Base-by-base conservation (phyloP, 2,888 invertebrate genomes). In the Oscheius sp. region DNA sequence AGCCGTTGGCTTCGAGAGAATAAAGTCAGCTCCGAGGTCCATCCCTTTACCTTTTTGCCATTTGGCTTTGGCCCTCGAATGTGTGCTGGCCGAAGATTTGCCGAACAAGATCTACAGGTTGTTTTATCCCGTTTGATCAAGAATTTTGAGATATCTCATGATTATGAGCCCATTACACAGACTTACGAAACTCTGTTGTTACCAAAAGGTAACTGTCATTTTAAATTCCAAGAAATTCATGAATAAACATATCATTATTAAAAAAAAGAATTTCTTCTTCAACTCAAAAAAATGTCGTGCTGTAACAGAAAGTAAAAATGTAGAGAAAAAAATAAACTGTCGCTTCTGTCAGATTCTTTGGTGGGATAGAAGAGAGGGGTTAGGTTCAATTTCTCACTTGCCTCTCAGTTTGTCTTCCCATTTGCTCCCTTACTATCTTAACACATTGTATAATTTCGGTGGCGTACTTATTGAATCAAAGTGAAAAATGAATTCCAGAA, bases 1-100 rank as follows among this genome's bases (percentile, higher is more conserved):
- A 92, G 93, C 84, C 88, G 94, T 49, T 94, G 93, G 93, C 82
- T 92, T 74, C 88, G 92, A 82, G 87, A 82, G 3, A 78, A 80
- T 33, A 77, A 82, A 17, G 77, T 64, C 6, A 24, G 57, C 14
- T 2, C 41, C 2, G 62, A 75, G 5, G 84, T 86, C n/a, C 87
- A 89, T 75, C 89, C 89, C 0, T 89, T 87, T 75, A 78, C 89
- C 1, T 82, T 89, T 45, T 86, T 87, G 2, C 89, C 89, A 3
- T 90, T 90, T 82, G 89, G 89, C 4, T 87, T 88, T 74, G 89
- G 89, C 1, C 87, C 89, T 0, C 77, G 90, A 72, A 89, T 89
- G 86, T 90, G 90, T 86, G 88, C 88, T 67, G 90, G 89, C 30
- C 85, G 89, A 64, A 83, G 89, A 12, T 88, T 90, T 82, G 90